These are phyloP conservation scores for Notamacropus eugenii DNA, from an alignment of 2,797 vertebrate species.

Conservation along the genomic window DNA sequence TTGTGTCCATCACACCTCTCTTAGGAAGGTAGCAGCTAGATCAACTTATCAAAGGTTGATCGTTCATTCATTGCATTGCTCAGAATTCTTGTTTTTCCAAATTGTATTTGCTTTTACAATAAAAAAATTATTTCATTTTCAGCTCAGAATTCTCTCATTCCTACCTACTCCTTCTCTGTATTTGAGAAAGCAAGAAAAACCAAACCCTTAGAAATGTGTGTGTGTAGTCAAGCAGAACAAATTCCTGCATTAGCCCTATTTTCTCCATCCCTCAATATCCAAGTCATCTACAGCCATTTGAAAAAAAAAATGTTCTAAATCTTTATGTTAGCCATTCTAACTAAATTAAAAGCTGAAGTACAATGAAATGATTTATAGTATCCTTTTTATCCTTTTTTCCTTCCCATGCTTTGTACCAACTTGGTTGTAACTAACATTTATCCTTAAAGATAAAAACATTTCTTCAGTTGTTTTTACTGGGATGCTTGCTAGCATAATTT, in stretches of 20 bases:
- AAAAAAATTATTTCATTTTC: neutral
- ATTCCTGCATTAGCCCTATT: neutral
- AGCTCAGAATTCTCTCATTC: neutral
- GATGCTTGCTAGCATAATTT: neutral
- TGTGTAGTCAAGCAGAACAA: neutral
- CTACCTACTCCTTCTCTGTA: neutral
- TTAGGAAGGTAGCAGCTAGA: neutral
- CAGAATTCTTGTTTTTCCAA: neutral
- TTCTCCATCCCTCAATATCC: too few species aligned
- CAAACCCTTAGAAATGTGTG: neutral
- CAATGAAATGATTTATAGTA: neutral
- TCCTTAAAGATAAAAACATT: neutral
- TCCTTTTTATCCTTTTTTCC: neutral
- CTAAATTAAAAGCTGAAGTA: neutral
- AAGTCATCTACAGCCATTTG: neutral
- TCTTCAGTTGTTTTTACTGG: neutral
- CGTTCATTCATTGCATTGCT: neutral
- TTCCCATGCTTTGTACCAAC: neutral
- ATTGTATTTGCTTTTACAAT: neutral
- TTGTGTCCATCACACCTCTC: neutral
- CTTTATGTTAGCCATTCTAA: neutral
- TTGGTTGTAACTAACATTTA: neutral
- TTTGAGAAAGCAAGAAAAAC: neutral
- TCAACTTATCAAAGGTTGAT: neutral
- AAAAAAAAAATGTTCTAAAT: neutral